Conservation (phyloP, 2,797 vertebrate genomes). For the Menidia menidia region DNA sequence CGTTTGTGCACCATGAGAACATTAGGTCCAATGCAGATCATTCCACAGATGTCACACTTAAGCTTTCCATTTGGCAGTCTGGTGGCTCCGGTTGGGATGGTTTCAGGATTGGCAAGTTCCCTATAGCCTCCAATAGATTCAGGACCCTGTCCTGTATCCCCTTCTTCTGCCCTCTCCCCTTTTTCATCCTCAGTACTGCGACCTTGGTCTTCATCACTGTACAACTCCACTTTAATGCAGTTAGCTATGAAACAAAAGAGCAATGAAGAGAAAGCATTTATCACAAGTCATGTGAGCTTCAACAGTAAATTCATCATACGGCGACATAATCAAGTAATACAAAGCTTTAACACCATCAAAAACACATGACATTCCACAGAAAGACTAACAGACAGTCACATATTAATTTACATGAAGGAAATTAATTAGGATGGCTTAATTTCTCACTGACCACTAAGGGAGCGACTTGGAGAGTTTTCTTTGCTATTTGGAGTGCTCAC, state of each 20-base stretch:
- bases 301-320: background rate
- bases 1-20: conserved; percentile 98
- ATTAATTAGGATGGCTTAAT: background rate
- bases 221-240: conserved; percentile 98
- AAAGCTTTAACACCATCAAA: background rate
- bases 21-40: conserved; percentile 97
- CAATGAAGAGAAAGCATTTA: conserved; percentile 4
- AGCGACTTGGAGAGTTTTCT: conserved; percentile 93
- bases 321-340: background rate
- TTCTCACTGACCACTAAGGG: conserved; percentile 90
- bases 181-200: conserved; percentile 87
- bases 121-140: conserved; percentile 84
- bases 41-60: conserved; percentile 95
- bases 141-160: conserved; percentile 84
- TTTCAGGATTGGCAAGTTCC: conserved; percentile 86
- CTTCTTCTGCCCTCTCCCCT: conserved; percentile 87
- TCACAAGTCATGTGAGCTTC: background rate
- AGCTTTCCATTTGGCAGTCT: conserved; percentile 96
- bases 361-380: conserved; percentile 4
- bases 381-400: background rate
- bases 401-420: background rate
- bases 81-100: conserved; percentile 88
- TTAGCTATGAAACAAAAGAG: conserved; percentile 82
- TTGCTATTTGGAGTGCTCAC: conserved; percentile 98
- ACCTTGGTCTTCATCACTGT: conserved; percentile 95